A percentile compares a stretch with the other conserved stretches of the same genome.
Conservation (phyloP, 1,140 invertebrate species). For the Saxidomus purpurata region DNA sequence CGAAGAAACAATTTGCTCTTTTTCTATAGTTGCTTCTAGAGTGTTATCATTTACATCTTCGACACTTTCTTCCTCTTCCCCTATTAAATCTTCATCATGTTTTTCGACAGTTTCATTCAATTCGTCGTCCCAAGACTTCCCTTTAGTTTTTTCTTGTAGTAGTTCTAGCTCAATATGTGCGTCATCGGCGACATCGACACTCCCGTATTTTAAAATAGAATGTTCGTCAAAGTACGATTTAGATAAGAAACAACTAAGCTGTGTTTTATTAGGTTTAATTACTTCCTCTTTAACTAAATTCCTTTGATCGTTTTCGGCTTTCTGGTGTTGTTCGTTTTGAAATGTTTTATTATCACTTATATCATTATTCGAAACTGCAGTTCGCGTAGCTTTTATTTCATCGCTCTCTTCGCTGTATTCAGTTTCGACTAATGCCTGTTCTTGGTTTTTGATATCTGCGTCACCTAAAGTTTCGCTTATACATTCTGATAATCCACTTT, state of each 20-base stretch:
- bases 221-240: constrained; percentile 4
- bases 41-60: neutral
- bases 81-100: neutral
- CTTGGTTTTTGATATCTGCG: neutral
- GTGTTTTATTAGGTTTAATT: neutral
- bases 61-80: neutral
- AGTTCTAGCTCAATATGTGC: constrained; percentile 14
- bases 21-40: neutral
- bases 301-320: neutral
- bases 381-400: neutral
- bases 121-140: constrained; percentile 28
- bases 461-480: neutral
- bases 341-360: neutral
- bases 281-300: neutral
- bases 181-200: constrained; percentile 17
- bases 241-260: neutral
- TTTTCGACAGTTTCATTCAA: constrained; percentile 8
- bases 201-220: constrained; percentile 5
- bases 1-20: neutral
- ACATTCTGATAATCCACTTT: no score
- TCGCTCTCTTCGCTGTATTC: neutral
- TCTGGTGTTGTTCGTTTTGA: neutral
- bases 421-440: no score
- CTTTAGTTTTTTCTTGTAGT: constrained; percentile 26
- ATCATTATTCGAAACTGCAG: no score